Evolutionary conservation across 2,888 invertebrate species (phyloP), one percentile per base, ranked within the genome.

Genomic region (Scaptomyza flava): DNA sequence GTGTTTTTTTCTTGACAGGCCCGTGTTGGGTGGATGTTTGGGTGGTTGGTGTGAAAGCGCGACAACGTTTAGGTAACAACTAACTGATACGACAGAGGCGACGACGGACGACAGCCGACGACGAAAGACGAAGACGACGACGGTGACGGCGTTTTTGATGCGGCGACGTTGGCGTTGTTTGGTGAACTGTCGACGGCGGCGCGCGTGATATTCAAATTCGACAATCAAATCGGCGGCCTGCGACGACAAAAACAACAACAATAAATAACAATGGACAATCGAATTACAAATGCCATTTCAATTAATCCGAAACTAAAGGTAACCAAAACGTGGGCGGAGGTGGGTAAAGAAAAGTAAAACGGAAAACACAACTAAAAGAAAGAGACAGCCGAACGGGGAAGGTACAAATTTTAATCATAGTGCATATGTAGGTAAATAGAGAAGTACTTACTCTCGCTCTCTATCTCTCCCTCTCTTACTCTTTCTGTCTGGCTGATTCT

Each of bases 181-280:
- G 68, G 54, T 75, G 69, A 75, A 75, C 74, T 75, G 74, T 68
- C 63, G 60, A 43, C 72, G 73, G 42, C 56, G 75, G 58, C 71
- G 72, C 75, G 77, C 82, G 80, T 74, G 74, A 74, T 82, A 87
- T 85, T 85, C 69, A 83, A 87, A 87, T 85, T 83, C 83, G 82
- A 87, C 82, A 83, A 83, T 83, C 82, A 79, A 82, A 81, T 87
- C 64, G 77, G 60, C 60, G 65, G 83, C 83, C 86, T 86, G 81
- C 81, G 84, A 86, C 80, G 77, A 81, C 87, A 81, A 76, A 61
- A 84, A 87, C 70, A 81, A 81, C 72, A 77, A 82, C 73, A 57
- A 62, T 47, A 66, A 14, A 58, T 63, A 68, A 78, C 79, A 87
- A 84, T 79, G 68, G 67, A 80, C 71, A 82, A 82, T 83, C 88